Base-by-base conservation (phyloP, 2,888 invertebrate species). In the Tigriopus californicus region DNA sequence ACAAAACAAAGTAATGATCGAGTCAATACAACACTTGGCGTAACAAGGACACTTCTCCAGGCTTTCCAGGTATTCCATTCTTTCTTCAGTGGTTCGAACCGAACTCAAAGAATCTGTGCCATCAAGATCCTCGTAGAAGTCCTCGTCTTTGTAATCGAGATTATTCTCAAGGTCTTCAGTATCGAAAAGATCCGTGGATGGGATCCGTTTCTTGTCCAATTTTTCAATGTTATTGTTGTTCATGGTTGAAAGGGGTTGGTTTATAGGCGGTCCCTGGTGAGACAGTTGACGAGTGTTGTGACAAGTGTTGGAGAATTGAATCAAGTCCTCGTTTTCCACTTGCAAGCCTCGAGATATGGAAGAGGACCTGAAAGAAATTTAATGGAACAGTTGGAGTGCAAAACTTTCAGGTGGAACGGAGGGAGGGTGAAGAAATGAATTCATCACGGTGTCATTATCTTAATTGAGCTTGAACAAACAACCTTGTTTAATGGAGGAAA, bases 321-420 rank as follows among this genome's bases (percentile, higher is more conserved):
- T 51, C 22, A 51, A 25, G 24, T 51, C 52, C 10, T 51, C 52
- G n/a, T 51, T 25, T 51, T 51, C 52, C 15, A 51, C 52, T 51
- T 51, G 52, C n/a, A 51, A 22, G 11, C 52, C 52, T 18, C 52
- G 10, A 24, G 52, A 51, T 22, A 51, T 25, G 25, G 52, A 22
- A 25, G 52, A 22, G 44, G 15, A 15, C 15, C 44, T 44, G 44
- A n/a, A 44, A 44, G 18, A 44, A 18, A 44, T 33, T 33, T 33
- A 33, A 33, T 33, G 33, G 33, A 8, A 33, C 33, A 33, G 3
- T 33, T 33, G 3, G 33, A 33, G 33, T 33, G 33, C 33, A 3
- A 33, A 8, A 33, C 33, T 33, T 33, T 33, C 4, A 8, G 8
- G 33, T 33, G 3, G 33, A 8, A 33, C 3, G 4, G 4, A 33